Evolutionary conservation across 2,888 invertebrate genomes (phyloP).

Genomic region (Melanostoma scalare): DNA sequence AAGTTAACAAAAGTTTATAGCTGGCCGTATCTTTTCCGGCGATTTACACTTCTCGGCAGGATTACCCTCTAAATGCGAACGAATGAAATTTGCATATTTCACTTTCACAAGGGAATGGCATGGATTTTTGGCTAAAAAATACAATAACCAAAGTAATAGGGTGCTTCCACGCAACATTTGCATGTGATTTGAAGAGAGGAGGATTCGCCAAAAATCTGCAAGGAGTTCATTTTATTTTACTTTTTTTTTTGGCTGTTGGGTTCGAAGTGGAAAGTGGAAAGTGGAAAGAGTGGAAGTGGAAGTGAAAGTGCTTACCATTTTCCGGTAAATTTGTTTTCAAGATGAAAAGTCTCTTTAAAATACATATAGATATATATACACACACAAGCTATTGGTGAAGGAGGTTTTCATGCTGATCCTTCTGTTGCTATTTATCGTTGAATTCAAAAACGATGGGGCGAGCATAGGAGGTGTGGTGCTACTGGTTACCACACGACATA

Average conservation of each 20-base stretch:
- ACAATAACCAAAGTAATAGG: constrained; percentile 58
- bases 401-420: constrained; percentile 52
- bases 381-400: neutral
- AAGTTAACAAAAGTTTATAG: constrained; percentile 68
- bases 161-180: constrained; percentile 56
- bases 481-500: neutral
- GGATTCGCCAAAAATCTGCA: constrained; percentile 11
- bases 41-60: constrained; percentile 62
- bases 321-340: constrained; percentile 71
- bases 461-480: constrained; percentile 1
- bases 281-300: neutral
- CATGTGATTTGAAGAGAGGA: constrained; percentile 49
- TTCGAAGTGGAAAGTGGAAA: no score
- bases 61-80: constrained; percentile 52
- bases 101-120: constrained; percentile 12
- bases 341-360: constrained; percentile 65
- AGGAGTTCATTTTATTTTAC: constrained; percentile 8
- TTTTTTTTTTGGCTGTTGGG: constrained; percentile 3
- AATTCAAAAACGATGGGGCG: constrained; percentile 60
- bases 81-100: constrained; percentile 64
- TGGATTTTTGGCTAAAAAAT: constrained; percentile 28
- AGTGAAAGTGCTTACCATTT: constrained; percentile 65
- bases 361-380: constrained; percentile 9
- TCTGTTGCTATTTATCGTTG: constrained; percentile 63
- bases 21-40: constrained; percentile 41